Evolutionary conservation across 2,797 vertebrate genomes (phyloP), one percentile per base, ranked within the genome.

Genomic region (Avahi laniger): DNA sequence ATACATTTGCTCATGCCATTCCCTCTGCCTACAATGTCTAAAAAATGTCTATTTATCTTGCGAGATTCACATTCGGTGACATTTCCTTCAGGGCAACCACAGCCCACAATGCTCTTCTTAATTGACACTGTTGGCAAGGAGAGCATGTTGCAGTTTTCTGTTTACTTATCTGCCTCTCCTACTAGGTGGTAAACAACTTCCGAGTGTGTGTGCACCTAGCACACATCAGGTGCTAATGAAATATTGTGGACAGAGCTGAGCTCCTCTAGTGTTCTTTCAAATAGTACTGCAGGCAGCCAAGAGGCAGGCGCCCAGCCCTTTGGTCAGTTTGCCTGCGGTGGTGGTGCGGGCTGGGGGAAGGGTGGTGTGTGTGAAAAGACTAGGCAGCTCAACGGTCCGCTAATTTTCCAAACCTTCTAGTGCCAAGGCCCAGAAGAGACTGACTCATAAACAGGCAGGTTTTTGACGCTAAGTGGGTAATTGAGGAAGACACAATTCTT

Each of bases 391-490:
- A 87, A 43, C 38, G 72, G 38, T 54, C 35, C 18, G 33, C 30
- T 78, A 73, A 93, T 81, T 70, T 83, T 79, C 18, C 80, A 96
- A 82, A 89, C 43, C 35, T 11, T 26, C 38, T 20, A 54, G 87
- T 41, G 46, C 75, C 26, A 95, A 94, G 30, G 20, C 26, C 69
- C 80, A 52, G 46, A 57, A 90, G 59, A 94, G 33, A 67, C 33
- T 87, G 52, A 87, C 46, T 28, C 43, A 84, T 76, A 30, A 54
- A 92, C 9, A 72, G 17, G 41, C 24, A 96, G 38, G 67, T 63
- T 97, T 80, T 83, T 73, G 75, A 95, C 88, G 93, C 8, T 91
- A 86, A 95, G n/a, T 91, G 57, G 87, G 22, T 90, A 96, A 96
- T n/a, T 72, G 61, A 94, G 52, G 65, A 35, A 59, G 10, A 84